Evolutionary conservation across 1,140 invertebrate genomes (phyloP), one percentile per base, ranked within the genome.

Genomic region (Sweltsa coloradensis): DNA sequence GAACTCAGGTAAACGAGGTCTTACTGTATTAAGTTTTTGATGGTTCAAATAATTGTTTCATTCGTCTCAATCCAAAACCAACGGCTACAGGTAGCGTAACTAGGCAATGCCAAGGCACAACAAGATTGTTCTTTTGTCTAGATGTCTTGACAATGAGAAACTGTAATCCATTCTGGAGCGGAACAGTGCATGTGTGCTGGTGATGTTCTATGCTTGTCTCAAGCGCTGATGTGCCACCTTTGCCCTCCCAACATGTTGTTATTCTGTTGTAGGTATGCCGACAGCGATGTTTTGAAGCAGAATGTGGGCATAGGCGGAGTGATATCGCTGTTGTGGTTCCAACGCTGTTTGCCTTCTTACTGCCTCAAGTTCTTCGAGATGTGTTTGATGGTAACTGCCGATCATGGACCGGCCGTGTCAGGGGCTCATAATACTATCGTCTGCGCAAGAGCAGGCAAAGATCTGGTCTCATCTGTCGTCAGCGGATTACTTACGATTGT

Each of bases 341-440:
- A 98, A 64, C 78, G 93, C 29, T 89, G 92, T 57, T 69, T 99
- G 13, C 95, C 96, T 0, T 70, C 81, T 0, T 93, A 93, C 65
- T 93, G 93, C 21, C 90, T 88, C 63, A 95, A 96, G 69, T 99
- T 99, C 74, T 83, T 99, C 54, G 97, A 99, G 72, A 97, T 99
- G 89, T 96, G 94, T 60, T 69, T 99, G 23, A 97, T 99, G 81
- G 86, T 99, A 24, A 99, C 97, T 0, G 97, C 97, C 40, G 97
- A 99, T 72, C 97, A 99, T 65, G 97, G 96, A 21, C 96, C 97
- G 0, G 97, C 96, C 9, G 97, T 99, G 0, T 96, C 91, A 6
- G 97, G 96, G 14, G 96, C 96, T 0, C 96, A 99, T 64, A 99
- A 99, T 65, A 99, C 96, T 13, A 99, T 99, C 64, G 97, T 99